Base-by-base conservation (phyloP, 2,888 invertebrate genomes). In the Corythucha ciliata region DNA sequence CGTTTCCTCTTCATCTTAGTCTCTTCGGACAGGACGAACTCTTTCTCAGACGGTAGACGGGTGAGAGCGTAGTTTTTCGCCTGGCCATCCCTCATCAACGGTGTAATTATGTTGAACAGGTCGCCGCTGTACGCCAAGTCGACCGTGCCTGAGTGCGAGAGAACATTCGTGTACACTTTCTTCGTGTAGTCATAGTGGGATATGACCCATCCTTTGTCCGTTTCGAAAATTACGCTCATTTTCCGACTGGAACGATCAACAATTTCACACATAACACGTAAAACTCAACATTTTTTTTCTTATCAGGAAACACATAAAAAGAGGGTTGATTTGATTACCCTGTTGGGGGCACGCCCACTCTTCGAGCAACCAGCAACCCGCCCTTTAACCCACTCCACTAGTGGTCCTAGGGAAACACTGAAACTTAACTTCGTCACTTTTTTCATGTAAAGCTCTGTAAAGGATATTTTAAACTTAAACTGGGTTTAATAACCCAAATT, bases 141-240 rank as follows among this genome's bases (percentile, higher is more conserved):
- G 25, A 54, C 44, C 34, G 36, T 41, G 7, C 54, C 53, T 7
- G 45, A 45, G 20, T 61, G 56, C 29, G 63, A 57, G 47, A 61
- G 55, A n/a, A 71, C 67, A 33, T 62, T 60, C 53, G 63, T 61
- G 57, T 74, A 75, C 44, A 72, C 63, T 44, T 67, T 63, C 53
- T 72, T 65, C 7, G 75, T 63, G 60, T 69, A 72, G 27, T 67
- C 58, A 57, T 69, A 63, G 60, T 75, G 75, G 10, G 73, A 75
- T 59, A 76, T 64, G 33, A 73, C 67, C 67, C 69, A 72, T 21
- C 74, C 75, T 33, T 66, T 62, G 10, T 68, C 62, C 39, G 63
- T 63, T 22, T 60, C 55, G 47, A 64, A 65, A 49, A 72, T 58
- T 34, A 73, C 57, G 59, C 72, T 72, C 74, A 74, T 74, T 10